Conservation (phyloP, 2,797 vertebrate genomes). For the Meda fulgida region DNA sequence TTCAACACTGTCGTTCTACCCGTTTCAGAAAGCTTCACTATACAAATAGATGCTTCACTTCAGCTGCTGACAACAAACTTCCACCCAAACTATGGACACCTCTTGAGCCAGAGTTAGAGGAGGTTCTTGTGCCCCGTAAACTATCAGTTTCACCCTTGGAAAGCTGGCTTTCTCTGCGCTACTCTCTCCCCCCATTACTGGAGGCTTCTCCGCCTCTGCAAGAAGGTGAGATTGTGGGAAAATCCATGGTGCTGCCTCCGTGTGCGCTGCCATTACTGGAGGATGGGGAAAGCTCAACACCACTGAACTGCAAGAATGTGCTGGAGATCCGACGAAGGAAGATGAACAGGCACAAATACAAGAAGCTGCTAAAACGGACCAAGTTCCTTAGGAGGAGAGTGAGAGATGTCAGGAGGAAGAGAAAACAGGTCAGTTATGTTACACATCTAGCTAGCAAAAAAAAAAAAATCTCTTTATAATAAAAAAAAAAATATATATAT, state of each 20-base stretch:
- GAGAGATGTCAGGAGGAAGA: slow-evolving; percentile 77
- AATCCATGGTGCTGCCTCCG: slow-evolving; percentile 73
- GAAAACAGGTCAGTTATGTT: slow-evolving; percentile 83
- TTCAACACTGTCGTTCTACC: slow-evolving; percentile 48
- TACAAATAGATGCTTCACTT: slow-evolving; percentile 73
- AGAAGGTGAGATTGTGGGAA: slow-evolving; percentile 60
- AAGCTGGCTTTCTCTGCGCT: slow-evolving; percentile 88
- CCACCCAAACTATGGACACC: slow-evolving; percentile 75
- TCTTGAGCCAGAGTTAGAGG: slow-evolving; percentile 86
- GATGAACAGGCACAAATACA: slow-evolving; percentile 94
- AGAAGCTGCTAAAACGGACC: slow-evolving; percentile 86
- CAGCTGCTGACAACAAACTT: slow-evolving; percentile 72
- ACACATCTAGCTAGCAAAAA: background rate
- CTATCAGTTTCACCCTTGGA: slow-evolving; percentile 91
- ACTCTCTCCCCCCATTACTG: slow-evolving; percentile 79
- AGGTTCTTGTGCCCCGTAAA: slow-evolving; percentile 89
- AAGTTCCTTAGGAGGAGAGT: slow-evolving; percentile 84
- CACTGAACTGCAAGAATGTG: slow-evolving; percentile 85
- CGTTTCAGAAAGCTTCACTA: slow-evolving; percentile 52
- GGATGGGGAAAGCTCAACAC: slow-evolving; percentile 60
- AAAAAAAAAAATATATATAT: too few relatives aligned
- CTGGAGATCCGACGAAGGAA: slow-evolving; percentile 91
- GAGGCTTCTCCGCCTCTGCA: slow-evolving; percentile 53
- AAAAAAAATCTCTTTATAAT: background rate
- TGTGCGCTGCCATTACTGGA: slow-evolving; percentile 65